Conservation (phyloP, 2,113 vertebrate species). For the Sinocyclocheilus rhinocerous region DNA sequence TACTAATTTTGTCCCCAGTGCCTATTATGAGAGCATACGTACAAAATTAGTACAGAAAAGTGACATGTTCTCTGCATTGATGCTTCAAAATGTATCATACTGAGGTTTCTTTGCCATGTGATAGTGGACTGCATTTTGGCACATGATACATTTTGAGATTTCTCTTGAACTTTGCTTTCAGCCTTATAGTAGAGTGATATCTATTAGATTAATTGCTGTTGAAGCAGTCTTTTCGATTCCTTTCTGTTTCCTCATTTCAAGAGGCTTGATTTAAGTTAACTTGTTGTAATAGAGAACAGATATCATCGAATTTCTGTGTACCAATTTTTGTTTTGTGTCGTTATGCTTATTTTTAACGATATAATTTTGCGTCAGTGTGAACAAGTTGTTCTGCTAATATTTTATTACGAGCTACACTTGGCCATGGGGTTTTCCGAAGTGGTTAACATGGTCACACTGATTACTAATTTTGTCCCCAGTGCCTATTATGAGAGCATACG, state of each 20-base stretch:
- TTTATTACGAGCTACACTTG: slow-evolving; percentile 71
- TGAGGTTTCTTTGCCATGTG: slow-evolving; percentile 62
- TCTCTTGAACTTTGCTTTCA: too few relatives aligned
- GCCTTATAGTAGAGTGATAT: too few relatives aligned
- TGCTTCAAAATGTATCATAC: slow-evolving; percentile 89
- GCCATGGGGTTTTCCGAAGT: slow-evolving; percentile 87
- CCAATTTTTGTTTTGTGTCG: too few relatives aligned
- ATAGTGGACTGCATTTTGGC: slow-evolving; percentile 64
- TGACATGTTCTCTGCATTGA: slow-evolving; percentile 86
- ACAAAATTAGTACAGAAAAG: slow-evolving; percentile 83
- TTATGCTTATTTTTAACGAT: too few relatives aligned
- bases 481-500: slow-evolving; percentile 63
- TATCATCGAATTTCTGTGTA: too few relatives aligned
- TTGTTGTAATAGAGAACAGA: too few relatives aligned
- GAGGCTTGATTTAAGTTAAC: too few relatives aligned
- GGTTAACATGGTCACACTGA: slow-evolving; percentile 82
- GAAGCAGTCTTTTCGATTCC: too few relatives aligned
- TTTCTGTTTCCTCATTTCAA: too few relatives aligned
- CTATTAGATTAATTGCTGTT: too few relatives aligned
- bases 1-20: slow-evolving; percentile 83
- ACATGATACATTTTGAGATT: slow-evolving; percentile 83
- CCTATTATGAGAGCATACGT: slow-evolving; percentile 64
- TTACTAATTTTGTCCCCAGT: slow-evolving; percentile 83
- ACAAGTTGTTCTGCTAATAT: too few relatives aligned
- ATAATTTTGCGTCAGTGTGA: too few relatives aligned